Evolutionary conservation across 2,113 vertebrate species (phyloP).

Genomic region (Mobula hypostoma): DNA sequence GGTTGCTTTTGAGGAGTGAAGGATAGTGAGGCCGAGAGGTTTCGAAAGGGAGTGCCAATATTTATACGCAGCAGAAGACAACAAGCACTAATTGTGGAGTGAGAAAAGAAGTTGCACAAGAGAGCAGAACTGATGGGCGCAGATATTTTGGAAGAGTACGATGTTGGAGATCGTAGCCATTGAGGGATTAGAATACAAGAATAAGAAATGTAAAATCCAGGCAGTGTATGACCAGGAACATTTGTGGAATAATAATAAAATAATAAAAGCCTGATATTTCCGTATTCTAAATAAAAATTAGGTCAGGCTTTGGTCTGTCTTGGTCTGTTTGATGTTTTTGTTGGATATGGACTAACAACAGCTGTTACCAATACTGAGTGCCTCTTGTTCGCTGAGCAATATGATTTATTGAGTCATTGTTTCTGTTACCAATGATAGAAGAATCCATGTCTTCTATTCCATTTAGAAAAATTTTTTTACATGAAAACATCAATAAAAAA

Average conservation of each 20-base stretch:
- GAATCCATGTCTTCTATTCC: background rate
- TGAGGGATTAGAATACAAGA: background rate
- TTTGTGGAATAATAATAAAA: conserved; percentile 31
- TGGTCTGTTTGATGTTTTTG: conserved; percentile 14
- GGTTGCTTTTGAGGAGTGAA: background rate
- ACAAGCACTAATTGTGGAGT: background rate
- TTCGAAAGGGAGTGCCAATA: background rate
- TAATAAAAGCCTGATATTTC: conserved; percentile 2
- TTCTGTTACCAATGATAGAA: background rate
- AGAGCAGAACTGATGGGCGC: background rate
- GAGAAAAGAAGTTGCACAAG: background rate
- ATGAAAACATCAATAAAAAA: conserved; percentile 9
- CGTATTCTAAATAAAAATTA: conserved; percentile 18
- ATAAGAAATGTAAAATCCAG: background rate
- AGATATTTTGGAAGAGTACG: background rate
- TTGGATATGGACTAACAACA: background rate
- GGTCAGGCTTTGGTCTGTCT: conserved; percentile 12
- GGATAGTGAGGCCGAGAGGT: background rate
- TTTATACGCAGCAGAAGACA: background rate
- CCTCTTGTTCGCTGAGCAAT: background rate
- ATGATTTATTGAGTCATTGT: conserved; percentile 16
- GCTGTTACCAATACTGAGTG: conserved; percentile 6
- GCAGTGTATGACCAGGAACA: background rate
- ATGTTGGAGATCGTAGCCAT: background rate
- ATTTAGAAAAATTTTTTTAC: background rate